Evolutionary conservation across 2,888 invertebrate genomes (phyloP).

Genomic region (Arge pagana): DNA sequence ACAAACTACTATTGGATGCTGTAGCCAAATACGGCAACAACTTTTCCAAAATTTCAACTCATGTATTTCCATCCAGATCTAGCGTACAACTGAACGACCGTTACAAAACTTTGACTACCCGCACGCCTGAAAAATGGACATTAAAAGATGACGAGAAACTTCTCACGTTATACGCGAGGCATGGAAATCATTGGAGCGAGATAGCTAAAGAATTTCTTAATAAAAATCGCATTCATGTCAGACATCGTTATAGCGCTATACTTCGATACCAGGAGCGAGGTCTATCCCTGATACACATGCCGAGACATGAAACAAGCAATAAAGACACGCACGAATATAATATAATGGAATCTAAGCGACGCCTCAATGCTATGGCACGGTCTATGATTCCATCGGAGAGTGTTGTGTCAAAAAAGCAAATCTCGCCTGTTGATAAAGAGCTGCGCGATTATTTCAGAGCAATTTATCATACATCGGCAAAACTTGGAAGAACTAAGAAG

Average conservation of each 20-base stretch:
- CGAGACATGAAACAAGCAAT: neutral
- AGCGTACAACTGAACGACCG: conserved; percentile 66
- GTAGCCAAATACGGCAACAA: conserved; percentile 66
- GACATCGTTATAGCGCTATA: conserved; percentile 65
- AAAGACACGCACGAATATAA: neutral
- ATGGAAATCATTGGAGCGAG: conserved; percentile 60
- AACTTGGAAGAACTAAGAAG: conserved; percentile 56
- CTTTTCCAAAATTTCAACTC: conserved; percentile 63
- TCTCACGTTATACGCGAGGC: conserved; percentile 61
- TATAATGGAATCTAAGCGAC: neutral
- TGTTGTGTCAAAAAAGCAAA: conserved; percentile 51
- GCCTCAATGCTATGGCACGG: neutral
- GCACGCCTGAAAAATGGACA: conserved; percentile 61
- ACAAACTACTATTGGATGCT: conserved; percentile 67
- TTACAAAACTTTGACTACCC: conserved; percentile 61
- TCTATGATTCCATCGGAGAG: neutral
- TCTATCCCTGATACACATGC: conserved; percentile 27
- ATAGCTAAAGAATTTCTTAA: conserved; percentile 62
- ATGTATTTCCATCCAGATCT: conserved; percentile 67
- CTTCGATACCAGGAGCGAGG: conserved; percentile 34
- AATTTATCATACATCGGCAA: conserved; percentile 12
- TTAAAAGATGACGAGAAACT: conserved; percentile 67
- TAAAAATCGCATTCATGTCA: conserved; percentile 64
- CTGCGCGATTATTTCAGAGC: conserved; percentile 12
- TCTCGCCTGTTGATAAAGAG: conserved; percentile 29